These are phyloP conservation scores for Meles meles DNA, from an alignment of 2,113 vertebrate species.

Conservation along the genomic window DNA sequence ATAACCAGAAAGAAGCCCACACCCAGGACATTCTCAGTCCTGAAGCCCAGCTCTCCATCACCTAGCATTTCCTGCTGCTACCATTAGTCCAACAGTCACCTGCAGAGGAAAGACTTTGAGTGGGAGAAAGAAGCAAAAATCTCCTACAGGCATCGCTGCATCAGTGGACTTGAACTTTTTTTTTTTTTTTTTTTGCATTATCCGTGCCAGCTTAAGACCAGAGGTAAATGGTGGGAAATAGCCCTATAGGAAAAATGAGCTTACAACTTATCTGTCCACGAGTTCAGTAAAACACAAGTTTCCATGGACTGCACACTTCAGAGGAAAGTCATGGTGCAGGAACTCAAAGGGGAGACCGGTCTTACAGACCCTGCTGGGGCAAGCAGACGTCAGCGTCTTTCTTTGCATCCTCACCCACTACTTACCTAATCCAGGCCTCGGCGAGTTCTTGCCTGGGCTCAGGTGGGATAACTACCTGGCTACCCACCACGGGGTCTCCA, in stretches of 20 bases:
- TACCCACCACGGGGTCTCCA: not conserved
- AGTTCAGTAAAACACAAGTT: not conserved
- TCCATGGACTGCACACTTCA: not conserved
- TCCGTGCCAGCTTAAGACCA: not conserved
- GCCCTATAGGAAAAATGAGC: not conserved
- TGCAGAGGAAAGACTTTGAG: too few species aligned
- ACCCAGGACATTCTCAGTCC: fast-evolving
- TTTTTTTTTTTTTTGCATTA: not conserved
- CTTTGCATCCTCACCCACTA: not conserved
- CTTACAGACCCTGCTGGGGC: fast-evolving
- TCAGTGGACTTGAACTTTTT: not conserved
- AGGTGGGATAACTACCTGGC: not conserved
- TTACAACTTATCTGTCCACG: not conserved
- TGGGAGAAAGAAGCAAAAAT: not conserved
- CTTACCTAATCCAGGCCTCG: not conserved
- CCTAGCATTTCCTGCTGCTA: not conserved
- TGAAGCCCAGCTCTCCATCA: not conserved
- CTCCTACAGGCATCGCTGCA: too few species aligned
- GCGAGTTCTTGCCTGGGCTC: not conserved
- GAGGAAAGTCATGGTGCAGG: not conserved
- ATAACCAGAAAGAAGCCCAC: not conserved
- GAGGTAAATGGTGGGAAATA: not conserved
- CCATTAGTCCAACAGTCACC: fast-evolving
- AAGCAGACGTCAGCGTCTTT: too few species aligned
- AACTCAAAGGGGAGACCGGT: too few species aligned